Percentiles rank a stretch among this genome's conserved stretches.
These are phyloP conservation scores for Heteromyza rotundicornis DNA, from an alignment of 2,888 invertebrate species.

Conservation along the genomic window DNA sequence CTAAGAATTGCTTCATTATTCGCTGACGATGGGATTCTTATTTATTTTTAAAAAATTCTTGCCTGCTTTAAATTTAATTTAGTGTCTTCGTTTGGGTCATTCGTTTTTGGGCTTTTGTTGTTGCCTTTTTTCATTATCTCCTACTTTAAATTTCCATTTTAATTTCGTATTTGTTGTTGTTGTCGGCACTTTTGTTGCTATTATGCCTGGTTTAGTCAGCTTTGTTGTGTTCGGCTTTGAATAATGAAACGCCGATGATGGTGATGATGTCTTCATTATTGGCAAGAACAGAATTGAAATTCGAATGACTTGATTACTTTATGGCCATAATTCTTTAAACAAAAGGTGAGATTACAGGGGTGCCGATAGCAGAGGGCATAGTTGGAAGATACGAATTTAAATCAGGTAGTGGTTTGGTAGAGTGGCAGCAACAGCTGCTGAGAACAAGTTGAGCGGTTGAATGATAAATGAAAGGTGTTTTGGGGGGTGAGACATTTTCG, in stretches of 20 bases:
- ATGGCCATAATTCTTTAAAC: not conserved
- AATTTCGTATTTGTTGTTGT: not conserved
- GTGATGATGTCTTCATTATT: slow-evolving; percentile 16
- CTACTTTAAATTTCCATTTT: not conserved
- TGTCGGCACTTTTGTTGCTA: slow-evolving; percentile 2
- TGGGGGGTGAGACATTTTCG: too few relatives aligned
- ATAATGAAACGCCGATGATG: not conserved
- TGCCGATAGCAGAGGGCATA: too few relatives aligned
- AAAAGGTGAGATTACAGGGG: too few relatives aligned
- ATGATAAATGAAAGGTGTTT: too few relatives aligned
- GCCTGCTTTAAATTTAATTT: slow-evolving; percentile 11
- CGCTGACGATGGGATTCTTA: not conserved
- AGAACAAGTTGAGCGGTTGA: too few relatives aligned
- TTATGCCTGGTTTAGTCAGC: not conserved
- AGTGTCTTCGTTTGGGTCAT: not conserved
- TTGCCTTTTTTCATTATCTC: not conserved
- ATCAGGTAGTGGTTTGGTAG: too few relatives aligned
- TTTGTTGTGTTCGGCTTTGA: not conserved
- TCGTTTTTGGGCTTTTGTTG: too few relatives aligned
- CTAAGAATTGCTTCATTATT: too few relatives aligned
- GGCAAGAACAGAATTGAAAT: slow-evolving; percentile 3
- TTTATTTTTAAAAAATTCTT: slow-evolving; percentile 11
- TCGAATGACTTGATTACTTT: not conserved
- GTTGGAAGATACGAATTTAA: too few relatives aligned
- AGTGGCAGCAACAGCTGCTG: too few relatives aligned